Base-by-base conservation (phyloP, 2,797 vertebrate genomes). In the Hemitrygon akajei region DNA sequence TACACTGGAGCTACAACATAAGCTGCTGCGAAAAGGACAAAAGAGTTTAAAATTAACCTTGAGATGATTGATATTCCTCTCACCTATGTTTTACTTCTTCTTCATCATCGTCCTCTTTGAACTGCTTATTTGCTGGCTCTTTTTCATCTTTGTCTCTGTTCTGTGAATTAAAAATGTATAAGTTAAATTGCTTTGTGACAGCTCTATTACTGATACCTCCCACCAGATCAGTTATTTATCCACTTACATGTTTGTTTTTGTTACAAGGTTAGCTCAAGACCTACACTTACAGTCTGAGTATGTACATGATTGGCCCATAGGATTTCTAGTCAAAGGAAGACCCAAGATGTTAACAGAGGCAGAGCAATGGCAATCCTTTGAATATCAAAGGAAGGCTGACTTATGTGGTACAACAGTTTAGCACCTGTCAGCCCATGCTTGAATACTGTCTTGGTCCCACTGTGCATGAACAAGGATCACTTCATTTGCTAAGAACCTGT, bases 101-200 rank as follows among this genome's bases (percentile, higher is more conserved):
- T 34, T 86, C 82, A 34, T 89, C 86, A 9, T 87, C 30, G 7
- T 87, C 84, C 16, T 69, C 86, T 69, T 10, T 69, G 7, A 89
- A 63, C 7, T 89, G 86, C n/a, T 89, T 89, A 89, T n/a, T 89
- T 34, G 20, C 86, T 89, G 86, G 86, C 86, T 69, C 86, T 22
- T n/a, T 63, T 89, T 69, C 86, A 69, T 66, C 63, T 89, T 89
- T n/a, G 86, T 37, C 63, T 37, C 34, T n/a, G 63, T 89, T 89
- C 86, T 89, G 20, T 4, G 37, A 63, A 34, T 34, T 30, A 69
- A 69, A 86, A 66, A 37, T 22, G 16, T 69, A 89, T 37, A 66
- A 10, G 30, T 10, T 18, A 66, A 22, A 89, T 4, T 37, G 20
- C n/a, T 89, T 66, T 63, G 34, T 10, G 20, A 37, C 69, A 63